Conservation (phyloP, 2,797 vertebrate species). For the Protosalanx chinensis region DNA sequence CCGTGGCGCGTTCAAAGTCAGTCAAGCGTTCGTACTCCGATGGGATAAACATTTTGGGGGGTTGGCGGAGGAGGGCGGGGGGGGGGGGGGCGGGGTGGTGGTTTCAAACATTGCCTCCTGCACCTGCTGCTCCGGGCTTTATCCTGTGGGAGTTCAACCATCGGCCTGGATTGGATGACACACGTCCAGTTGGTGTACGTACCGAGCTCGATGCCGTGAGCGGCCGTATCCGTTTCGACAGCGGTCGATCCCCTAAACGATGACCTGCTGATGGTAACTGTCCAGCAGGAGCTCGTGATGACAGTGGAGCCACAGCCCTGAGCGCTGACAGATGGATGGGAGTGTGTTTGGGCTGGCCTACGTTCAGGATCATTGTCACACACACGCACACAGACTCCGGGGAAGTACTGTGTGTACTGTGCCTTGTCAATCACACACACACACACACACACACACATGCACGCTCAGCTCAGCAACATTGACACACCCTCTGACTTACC, state of each 20-base stretch:
- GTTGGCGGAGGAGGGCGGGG: background rate
- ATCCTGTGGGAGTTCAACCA: constrained; percentile 51
- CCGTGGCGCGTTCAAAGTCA: constrained; percentile 46
- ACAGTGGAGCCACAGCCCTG: constrained; percentile 1
- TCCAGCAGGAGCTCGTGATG: background rate
- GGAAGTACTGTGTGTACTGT: too few relatives aligned
- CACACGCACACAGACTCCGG: background rate
- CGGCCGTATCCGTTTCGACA: constrained; percentile 45
- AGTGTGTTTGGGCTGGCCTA: background rate
- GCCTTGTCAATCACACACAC: background rate
- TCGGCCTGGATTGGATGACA: constrained; percentile 52
- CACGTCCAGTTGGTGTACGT: constrained; percentile 6
- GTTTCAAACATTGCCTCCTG: constrained; percentile 18
- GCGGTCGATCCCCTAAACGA: constrained; percentile 16
- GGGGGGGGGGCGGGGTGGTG: background rate
- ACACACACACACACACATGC: constrained; percentile 1
- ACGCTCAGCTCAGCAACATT: background rate
- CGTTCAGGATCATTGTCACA: background rate
- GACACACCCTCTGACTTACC: constrained; percentile 19
- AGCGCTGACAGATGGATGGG: background rate
- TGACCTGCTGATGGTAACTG: background rate
- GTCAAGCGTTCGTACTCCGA: constrained; percentile 31
- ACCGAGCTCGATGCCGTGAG: constrained; percentile 44
- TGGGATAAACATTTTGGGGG: constrained; percentile 38
- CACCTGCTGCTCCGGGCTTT: constrained; percentile 61